Percentiles rank a stretch among this genome's conserved stretches.
These are phyloP conservation scores for Oceanodroma tethys DNA, from an alignment of 2,113 vertebrate genomes.

Conservation along the genomic window DNA sequence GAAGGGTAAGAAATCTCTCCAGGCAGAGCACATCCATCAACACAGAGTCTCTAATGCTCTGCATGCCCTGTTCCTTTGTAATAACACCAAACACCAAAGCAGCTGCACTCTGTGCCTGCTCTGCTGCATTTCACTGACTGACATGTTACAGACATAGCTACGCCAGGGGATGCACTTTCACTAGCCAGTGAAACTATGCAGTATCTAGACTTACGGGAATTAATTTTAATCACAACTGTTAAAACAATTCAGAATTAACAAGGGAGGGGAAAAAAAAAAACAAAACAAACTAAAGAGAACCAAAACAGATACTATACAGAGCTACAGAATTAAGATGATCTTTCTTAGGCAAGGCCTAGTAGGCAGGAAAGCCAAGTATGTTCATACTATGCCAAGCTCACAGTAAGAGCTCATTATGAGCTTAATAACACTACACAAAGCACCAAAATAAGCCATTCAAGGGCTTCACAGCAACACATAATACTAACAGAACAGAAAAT, in stretches of 20 bases:
- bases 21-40: background rate
- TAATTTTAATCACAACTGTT: background rate
- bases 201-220: background rate
- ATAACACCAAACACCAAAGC: background rate
- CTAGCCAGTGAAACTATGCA: background rate
- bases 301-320: background rate
- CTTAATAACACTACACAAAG: background rate
- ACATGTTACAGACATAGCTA: background rate
- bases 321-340: background rate
- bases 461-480: background rate
- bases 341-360: background rate
- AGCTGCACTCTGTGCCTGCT: background rate
- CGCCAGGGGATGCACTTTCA: background rate
- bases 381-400: background rate
- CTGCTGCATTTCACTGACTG: background rate
- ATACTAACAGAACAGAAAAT: background rate
- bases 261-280: background rate
- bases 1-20: background rate
- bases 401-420: background rate
- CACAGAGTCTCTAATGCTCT: too few species aligned
- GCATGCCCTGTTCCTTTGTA: accelerated
- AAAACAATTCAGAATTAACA: background rate
- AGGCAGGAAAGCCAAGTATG: background rate
- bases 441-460: background rate
- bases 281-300: background rate